phyloP scores from a whole-genome alignment of 2,888 invertebrate species.

The Camponotus fellah region DNA sequence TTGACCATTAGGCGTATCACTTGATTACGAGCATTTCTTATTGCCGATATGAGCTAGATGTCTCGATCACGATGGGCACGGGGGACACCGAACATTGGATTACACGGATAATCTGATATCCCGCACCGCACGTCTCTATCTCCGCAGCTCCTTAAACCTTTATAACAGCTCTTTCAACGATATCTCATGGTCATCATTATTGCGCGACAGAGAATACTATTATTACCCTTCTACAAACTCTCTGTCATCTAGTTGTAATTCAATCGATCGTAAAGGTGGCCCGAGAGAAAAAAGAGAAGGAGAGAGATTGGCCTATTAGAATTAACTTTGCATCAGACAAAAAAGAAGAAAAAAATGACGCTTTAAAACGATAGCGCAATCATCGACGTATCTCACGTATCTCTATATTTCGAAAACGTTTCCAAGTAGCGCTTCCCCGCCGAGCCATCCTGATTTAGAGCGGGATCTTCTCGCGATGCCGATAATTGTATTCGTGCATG shows the following conservation, averaged over 20 bases:
- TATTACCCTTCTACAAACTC: slow-evolving; percentile 27
- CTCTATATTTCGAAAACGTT: slow-evolving; percentile 11
- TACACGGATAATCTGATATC: slow-evolving; percentile 44
- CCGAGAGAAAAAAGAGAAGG: not conserved
- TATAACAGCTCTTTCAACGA: slow-evolving; percentile 39
- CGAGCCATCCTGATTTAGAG: slow-evolving; percentile 30
- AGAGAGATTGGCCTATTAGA: slow-evolving; percentile 6
- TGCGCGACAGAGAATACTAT: slow-evolving; percentile 36
- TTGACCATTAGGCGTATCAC: slow-evolving; percentile 35
- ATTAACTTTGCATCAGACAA: not conserved
- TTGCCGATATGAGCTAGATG: slow-evolving; percentile 43
- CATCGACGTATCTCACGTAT: not conserved
- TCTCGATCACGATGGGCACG: slow-evolving; percentile 26
- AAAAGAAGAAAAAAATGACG: not conserved
- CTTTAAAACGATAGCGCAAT: not conserved
- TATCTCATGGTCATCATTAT: slow-evolving; percentile 44
- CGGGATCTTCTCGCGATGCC: not conserved
- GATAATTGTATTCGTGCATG: slow-evolving; percentile 38
- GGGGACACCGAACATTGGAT: slow-evolving; percentile 33
- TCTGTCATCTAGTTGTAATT: slow-evolving; percentile 24
- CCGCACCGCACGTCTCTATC: slow-evolving; percentile 24
- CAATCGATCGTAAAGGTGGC: slow-evolving; percentile 2
- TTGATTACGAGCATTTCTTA: slow-evolving; percentile 51
- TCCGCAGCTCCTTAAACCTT: slow-evolving; percentile 24
- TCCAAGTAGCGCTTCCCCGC: slow-evolving; percentile 10